phyloP scores from a whole-genome alignment of 2,797 vertebrate genomes.

The Sebastolobus altivelis region DNA sequence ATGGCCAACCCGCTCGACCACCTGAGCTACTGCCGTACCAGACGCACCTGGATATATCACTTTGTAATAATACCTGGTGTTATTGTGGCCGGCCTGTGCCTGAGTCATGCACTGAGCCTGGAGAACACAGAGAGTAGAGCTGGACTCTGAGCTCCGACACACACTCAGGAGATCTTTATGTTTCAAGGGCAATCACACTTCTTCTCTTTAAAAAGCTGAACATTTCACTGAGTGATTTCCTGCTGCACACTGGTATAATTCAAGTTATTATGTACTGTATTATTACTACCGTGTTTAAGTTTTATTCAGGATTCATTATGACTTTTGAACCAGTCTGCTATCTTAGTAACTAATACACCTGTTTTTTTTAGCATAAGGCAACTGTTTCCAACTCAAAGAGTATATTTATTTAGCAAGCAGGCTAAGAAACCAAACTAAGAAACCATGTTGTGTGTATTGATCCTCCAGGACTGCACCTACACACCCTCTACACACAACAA shows the following conservation, averaged over 20 bases:
- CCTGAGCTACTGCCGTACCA: background rate
- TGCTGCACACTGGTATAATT: background rate
- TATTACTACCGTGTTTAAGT: background rate
- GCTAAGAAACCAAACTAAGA: no score
- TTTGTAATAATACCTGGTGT: conserved; percentile 10
- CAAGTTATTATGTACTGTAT: background rate
- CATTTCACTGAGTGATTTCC: conserved; percentile 5
- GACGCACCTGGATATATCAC: background rate
- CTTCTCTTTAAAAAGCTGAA: background rate
- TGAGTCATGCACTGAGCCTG: conserved; percentile 12
- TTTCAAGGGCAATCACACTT: conserved; percentile 24
- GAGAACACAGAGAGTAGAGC: conserved; percentile 8
- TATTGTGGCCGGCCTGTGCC: conserved; percentile 6
- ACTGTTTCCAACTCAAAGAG: no score
- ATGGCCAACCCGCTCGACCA: background rate
- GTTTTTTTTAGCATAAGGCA: background rate
- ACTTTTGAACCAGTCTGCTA: background rate
- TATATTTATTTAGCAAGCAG: no score
- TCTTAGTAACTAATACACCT: background rate
- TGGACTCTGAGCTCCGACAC: conserved; percentile 11
- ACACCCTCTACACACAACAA: no score
- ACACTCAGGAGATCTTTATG: background rate
- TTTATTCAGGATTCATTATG: background rate
- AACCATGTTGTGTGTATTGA: no score
- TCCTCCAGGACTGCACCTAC: no score